Evolutionary conservation across 2,113 vertebrate genomes (phyloP).

Genomic region (Callithrix jacchus): DNA sequence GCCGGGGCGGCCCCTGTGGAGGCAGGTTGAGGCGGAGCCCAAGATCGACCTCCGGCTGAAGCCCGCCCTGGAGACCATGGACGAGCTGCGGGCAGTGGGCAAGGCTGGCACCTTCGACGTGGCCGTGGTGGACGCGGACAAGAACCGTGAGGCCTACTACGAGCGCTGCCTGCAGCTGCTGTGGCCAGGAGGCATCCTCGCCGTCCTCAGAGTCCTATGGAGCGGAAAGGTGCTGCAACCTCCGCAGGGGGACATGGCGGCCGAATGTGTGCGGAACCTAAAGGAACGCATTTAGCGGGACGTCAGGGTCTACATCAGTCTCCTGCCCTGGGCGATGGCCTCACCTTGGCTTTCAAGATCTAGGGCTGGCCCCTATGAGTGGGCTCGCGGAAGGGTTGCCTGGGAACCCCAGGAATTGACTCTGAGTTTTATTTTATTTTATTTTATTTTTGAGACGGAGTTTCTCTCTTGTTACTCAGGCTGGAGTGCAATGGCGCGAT

Average conservation of each 20-base stretch:
- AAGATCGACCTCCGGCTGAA: conserved; percentile 94
- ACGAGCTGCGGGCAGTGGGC: conserved; percentile 90
- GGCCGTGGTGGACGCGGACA: conserved; percentile 94
- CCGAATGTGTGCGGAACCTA: conserved; percentile 87
- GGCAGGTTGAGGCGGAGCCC: conserved; percentile 91
- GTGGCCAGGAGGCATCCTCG: conserved; percentile 92
- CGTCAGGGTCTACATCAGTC: conserved; percentile 89
- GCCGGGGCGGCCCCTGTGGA: conserved; percentile 93
- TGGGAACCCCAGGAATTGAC: not conserved
- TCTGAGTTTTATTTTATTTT: not conserved
- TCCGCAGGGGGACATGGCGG: conserved; percentile 77
- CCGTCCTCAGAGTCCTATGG: conserved; percentile 93
- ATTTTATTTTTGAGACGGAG: no score
- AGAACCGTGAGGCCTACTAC: conserved; percentile 90
- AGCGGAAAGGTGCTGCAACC: conserved; percentile 88
- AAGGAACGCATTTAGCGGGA: conserved; percentile 93
- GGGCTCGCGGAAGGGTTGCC: not conserved
- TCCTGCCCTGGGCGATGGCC: conserved; percentile 92
- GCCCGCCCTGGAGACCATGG: conserved; percentile 91
- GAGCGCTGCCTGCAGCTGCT: conserved; percentile 92
- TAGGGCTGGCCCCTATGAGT: not conserved
- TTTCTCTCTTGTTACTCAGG: no score
- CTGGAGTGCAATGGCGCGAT: no score
- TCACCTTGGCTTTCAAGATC: conserved; percentile 92
- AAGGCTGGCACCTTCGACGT: conserved; percentile 93